These are phyloP conservation scores for Poicephalus meyeri DNA, from an alignment of 2,113 vertebrate genomes.

Conservation along the genomic window DNA sequence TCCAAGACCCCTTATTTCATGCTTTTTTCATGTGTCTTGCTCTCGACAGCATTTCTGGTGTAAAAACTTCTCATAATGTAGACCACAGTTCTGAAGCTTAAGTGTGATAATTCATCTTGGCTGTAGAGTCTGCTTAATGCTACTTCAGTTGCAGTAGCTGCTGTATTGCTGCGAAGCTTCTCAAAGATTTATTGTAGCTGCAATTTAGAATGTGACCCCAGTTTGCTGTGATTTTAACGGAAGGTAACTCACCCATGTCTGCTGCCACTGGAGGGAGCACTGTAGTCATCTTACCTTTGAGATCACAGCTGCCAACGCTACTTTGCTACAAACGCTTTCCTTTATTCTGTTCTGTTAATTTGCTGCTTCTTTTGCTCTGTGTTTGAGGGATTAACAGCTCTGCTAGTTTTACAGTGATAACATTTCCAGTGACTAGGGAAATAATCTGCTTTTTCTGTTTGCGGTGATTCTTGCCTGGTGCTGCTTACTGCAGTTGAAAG, in stretches of 20 bases:
- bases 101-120: neutral
- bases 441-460: neutral
- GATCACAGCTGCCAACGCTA: accelerated
- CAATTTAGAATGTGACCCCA: accelerated
- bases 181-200: neutral
- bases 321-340: neutral
- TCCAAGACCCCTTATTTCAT: neutral
- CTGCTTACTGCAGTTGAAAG: neutral
- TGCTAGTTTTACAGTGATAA: neutral
- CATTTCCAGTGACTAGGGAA: neutral
- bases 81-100: neutral
- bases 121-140: neutral
- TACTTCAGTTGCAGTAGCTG: neutral
- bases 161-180: neutral
- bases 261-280: conserved; percentile 61
- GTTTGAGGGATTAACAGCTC: neutral
- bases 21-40: neutral
- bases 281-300: neutral
- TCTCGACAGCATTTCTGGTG: neutral
- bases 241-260: accelerated
- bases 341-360: neutral
- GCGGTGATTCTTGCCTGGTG: neutral
- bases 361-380: neutral
- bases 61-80: neutral
- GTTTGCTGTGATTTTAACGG: accelerated